Evolutionary conservation across 2,888 invertebrate species (phyloP), one percentile per base, ranked within the genome.

Genomic region (Sisyra terminalis): DNA sequence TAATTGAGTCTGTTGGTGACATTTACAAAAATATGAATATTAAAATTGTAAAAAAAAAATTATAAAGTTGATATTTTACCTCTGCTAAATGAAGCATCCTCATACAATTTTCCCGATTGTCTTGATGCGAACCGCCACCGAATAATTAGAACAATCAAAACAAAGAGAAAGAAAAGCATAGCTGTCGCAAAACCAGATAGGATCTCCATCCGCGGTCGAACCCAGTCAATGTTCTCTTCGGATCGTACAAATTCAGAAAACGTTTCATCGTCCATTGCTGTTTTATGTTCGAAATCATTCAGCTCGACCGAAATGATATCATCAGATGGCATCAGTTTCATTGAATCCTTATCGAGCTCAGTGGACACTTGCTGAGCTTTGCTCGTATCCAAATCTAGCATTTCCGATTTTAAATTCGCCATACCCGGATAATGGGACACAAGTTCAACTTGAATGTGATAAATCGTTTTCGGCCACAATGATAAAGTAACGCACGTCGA

Each of bases 381-480:
- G 46, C 73, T 72, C 2, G 75, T 75, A 50, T 75, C 75, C 50
- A 75, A 65, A 46, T 74, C 74, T 72, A 75, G 73, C 54, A 73
- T 74, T 56, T 74, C 72, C 3, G 75, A 75, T 56, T 70, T 69
- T 47, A 74, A 67, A 52, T 73, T 73, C 47, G 71, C 73, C 35
- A 72, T 67, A 35, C 74, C 74, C 17, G 73, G 73, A 43, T 70
- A 68, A 38, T 71, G 65, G 46, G 73, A 73, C n/a, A 74, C 73
- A 15, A 74, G 59, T 56, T 74, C 73, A 15, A 83, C 84, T 71
- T 84, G 82, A 55, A 85, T 81, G 61, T 81, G 79, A 61, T 83
- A 85, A 49, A 80, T 63, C 37, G 83, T 82, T 58, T 83, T 80
- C 40, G 83, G 82, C 82, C 83, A 84, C 40, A 85, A 65, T 44